Evolutionary conservation across 2,113 vertebrate genomes (phyloP), one percentile per base, ranked within the genome.

Genomic region (Tapirus terrestris): DNA sequence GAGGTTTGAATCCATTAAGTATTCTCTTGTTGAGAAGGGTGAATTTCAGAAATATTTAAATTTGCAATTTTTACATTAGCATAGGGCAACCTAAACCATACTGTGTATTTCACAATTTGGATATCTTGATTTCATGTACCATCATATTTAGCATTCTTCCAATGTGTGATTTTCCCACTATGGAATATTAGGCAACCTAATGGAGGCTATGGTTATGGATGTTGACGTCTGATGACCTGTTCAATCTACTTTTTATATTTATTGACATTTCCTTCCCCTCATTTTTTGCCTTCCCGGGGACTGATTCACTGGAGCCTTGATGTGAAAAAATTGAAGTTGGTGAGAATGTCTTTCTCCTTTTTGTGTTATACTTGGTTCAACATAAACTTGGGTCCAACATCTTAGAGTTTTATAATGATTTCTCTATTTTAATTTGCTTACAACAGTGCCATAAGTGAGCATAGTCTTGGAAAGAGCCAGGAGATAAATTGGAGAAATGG

Each of bases 341-440:
- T 14, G 8, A 68, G 33, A 83, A 45, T 25, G 5, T 11, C 20
- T 73, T 43, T 80, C 79, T 68, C 9, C 5, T 89, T 89, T 70
- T 61, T 81, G 31, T 43, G 45, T 51, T 77, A 13, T 56, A 23
- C 36, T 86, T 83, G 21, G 8, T 79, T 94, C 39, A 61, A 3
- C n/a, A 43, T 87, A 73, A 86, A 68, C 85, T 82, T 45, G 39
- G 20, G 51, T 68, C 81, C 72, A 67, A 2, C 56, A 31, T 92
- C 58, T 58, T 77, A n/a, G 45, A 58, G 53, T 65, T 83, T 79
- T 60, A 48, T 70, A 70, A 45, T 45, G 51, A 48, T 90, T 39
- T 83, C 39, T 83, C 61, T 93, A 3, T 77, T 85, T 94, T 90
- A 92, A 79, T 60, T 96, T 61, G 68, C n/a, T 90, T 88, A 48